A percentile compares a stretch with the other conserved stretches of the same genome.
phyloP scores from a whole-genome alignment of 2,113 vertebrate species.

The Damaliscus lunatus region DNA sequence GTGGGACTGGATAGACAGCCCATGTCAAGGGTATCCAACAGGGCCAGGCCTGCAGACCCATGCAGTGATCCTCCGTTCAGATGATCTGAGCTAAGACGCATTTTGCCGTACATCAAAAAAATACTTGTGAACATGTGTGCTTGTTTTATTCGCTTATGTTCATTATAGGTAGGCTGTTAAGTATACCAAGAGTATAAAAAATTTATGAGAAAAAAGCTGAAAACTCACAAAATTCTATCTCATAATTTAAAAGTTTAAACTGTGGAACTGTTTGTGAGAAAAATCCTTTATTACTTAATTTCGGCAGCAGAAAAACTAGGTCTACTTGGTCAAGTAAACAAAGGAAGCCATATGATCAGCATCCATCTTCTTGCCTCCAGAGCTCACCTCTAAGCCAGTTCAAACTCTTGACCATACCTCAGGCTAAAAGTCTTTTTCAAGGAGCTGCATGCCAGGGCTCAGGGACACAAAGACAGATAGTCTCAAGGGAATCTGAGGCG shows the following conservation, averaged over 20 bases:
- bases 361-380: not conserved
- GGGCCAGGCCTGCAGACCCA: not conserved
- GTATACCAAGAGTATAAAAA: not conserved
- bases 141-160: not conserved
- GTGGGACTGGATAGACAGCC: not conserved
- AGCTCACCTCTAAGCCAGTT: not conserved
- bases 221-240: constrained; percentile 31
- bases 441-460: not conserved
- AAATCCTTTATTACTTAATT: constrained; percentile 1
- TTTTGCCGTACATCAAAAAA: not conserved
- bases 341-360: not conserved
- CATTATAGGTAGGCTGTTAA: not conserved
- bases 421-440: not conserved
- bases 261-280: not conserved
- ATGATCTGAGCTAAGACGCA: not conserved
- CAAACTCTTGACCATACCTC: not conserved
- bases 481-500: not conserved
- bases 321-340: not conserved
- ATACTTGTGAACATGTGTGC: not conserved
- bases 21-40: not conserved
- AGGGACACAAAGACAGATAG: not conserved
- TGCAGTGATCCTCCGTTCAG: not conserved
- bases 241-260: not conserved
- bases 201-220: not conserved
- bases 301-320: not conserved